Conservation (phyloP, 2,113 vertebrate species). For the Panurus biarmicus region DNA sequence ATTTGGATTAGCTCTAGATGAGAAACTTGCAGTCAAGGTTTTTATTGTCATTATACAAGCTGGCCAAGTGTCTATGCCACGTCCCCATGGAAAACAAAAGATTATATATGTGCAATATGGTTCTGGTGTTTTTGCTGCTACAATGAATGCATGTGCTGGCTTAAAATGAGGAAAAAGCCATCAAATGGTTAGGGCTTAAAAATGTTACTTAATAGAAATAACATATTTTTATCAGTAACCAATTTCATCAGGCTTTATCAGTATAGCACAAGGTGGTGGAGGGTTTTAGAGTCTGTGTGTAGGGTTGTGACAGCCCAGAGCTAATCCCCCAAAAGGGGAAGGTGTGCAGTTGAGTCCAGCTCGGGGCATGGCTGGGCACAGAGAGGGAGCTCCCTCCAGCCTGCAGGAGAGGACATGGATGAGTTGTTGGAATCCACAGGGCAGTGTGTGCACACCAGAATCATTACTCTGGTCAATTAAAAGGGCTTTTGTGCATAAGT, state of each 20-base stretch:
- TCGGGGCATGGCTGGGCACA: neutral
- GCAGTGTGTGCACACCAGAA: neutral
- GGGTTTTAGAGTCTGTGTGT: neutral
- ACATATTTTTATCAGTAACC: neutral
- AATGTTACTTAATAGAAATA: neutral
- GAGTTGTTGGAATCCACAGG: neutral
- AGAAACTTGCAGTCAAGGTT: neutral
- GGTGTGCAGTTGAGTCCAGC: neutral
- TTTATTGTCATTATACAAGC: neutral
- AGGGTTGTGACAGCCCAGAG: neutral
- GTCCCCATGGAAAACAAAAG: neutral
- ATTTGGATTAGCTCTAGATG: neutral
- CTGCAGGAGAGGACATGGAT: accelerated
- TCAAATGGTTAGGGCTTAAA: neutral
- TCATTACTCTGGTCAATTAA: neutral
- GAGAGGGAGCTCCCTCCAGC: neutral
- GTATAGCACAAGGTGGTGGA: neutral
- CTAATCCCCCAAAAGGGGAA: too few relatives aligned
- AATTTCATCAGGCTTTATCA: neutral
- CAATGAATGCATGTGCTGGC: neutral
- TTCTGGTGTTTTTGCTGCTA: neutral
- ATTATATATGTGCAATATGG: neutral
- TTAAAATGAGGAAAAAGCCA: neutral
- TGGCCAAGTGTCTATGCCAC: neutral
- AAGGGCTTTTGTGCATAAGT: neutral